Conservation (phyloP, 2,888 invertebrate genomes). For the Callimorpha dominula region DNA sequence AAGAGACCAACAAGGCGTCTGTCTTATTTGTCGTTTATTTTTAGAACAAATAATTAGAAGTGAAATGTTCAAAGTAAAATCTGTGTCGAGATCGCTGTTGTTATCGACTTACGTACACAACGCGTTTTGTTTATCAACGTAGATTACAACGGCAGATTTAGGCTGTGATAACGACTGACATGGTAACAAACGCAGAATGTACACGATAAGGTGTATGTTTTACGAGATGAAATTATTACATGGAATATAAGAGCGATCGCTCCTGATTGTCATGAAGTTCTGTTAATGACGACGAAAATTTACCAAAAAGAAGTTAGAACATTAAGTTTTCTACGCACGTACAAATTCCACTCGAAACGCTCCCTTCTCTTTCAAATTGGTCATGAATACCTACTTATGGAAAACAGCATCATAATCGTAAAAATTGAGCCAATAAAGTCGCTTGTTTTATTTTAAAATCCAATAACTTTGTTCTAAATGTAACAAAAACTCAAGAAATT, state of each 20-base stretch:
- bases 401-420: no score
- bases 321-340: no score
- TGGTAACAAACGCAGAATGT: constrained; percentile 23
- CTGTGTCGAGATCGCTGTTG: constrained; percentile 35
- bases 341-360: no score
- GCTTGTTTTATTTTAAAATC: no score
- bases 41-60: constrained; percentile 20
- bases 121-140: constrained; percentile 45
- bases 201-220: neutral
- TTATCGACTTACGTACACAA: constrained; percentile 43
- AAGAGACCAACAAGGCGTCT: neutral
- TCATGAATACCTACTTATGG: no score
- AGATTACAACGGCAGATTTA: constrained; percentile 50
- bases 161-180: constrained; percentile 47
- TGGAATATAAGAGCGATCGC: neutral
- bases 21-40: neutral
- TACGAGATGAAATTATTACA: neutral
- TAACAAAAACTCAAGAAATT: no score
- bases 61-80: constrained; percentile 33
- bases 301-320: neutral
- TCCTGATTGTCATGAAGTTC: neutral
- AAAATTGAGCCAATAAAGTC: no score
- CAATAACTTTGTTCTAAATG: no score
- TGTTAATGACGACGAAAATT: neutral
- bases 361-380: no score